A percentile compares a stretch with the other conserved stretches of the same genome.
phyloP scores from a whole-genome alignment of 2,113 vertebrate genomes.

The Urocolius indicus region DNA sequence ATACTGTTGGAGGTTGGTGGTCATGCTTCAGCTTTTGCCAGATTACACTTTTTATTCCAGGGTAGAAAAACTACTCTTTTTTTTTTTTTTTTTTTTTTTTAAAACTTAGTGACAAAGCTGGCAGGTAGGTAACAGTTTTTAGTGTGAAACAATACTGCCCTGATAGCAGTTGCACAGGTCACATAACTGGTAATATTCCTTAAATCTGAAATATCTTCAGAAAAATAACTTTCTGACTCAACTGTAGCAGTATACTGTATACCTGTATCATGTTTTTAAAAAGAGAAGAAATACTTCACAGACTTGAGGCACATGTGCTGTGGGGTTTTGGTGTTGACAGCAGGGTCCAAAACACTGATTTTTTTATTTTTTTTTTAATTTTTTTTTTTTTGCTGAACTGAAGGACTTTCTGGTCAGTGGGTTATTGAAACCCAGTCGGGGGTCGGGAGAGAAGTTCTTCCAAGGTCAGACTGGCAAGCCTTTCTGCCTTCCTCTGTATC shows the following conservation, averaged over 20 bases:
- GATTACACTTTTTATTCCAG: background rate
- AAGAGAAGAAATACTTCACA: background rate
- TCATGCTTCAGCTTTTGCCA: background rate
- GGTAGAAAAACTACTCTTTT: background rate
- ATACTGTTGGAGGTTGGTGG: background rate
- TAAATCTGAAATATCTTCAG: background rate
- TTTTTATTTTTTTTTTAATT: too few species aligned
- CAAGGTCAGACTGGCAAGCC: conserved; percentile 53
- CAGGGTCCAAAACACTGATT: background rate
- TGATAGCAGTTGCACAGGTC: background rate
- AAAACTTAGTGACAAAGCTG: too few species aligned
- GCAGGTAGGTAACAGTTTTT: background rate
- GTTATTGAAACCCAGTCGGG: background rate
- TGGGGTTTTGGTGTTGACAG: background rate
- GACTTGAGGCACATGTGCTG: fast-evolving
- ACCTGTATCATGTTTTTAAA: background rate
- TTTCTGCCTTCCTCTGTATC: conserved; percentile 47
- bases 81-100: too few species aligned
- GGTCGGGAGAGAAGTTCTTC: conserved; percentile 8
- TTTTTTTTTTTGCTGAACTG: background rate
- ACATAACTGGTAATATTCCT: background rate
- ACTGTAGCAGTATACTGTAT: background rate
- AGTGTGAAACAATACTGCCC: background rate
- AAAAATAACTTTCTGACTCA: conserved; percentile 1
- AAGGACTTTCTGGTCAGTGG: background rate